phyloP scores from a whole-genome alignment of 2,113 vertebrate species.

The Otocyon megalotis region DNA sequence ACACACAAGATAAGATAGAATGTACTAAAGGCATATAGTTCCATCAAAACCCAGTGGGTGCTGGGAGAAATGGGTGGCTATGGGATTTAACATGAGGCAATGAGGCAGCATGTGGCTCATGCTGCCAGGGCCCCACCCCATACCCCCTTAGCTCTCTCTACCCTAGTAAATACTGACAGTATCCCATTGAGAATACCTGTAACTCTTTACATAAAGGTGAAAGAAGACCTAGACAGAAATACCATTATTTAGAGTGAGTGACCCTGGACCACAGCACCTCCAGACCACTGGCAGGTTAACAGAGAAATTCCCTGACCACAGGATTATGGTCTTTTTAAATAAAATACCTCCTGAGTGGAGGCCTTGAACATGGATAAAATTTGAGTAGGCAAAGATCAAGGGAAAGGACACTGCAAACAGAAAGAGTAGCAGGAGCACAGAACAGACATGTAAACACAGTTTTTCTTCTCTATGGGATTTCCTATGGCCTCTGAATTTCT shows the following conservation, averaged over 20 bases:
- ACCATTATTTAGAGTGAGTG: background rate
- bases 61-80: background rate
- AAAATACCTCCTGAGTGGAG: background rate
- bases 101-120: background rate
- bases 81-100: background rate
- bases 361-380: background rate
- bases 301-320: background rate
- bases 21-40: background rate
- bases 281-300: background rate
- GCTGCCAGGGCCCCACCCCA: too few species aligned
- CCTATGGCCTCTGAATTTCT: background rate
- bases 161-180: background rate
- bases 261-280: background rate
- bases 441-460: fast-evolving
- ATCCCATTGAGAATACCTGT: background rate
- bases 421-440: background rate
- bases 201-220: background rate
- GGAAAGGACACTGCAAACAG: background rate
- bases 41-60: background rate
- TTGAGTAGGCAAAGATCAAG: background rate
- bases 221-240: background rate
- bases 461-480: background rate
- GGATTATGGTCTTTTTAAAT: background rate
- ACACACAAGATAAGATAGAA: background rate
- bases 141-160: background rate